A percentile compares a stretch with the other conserved stretches of the same genome.
These are phyloP conservation scores for Chaetops frenatus DNA, from an alignment of 2,113 vertebrate species.

Conservation along the genomic window DNA sequence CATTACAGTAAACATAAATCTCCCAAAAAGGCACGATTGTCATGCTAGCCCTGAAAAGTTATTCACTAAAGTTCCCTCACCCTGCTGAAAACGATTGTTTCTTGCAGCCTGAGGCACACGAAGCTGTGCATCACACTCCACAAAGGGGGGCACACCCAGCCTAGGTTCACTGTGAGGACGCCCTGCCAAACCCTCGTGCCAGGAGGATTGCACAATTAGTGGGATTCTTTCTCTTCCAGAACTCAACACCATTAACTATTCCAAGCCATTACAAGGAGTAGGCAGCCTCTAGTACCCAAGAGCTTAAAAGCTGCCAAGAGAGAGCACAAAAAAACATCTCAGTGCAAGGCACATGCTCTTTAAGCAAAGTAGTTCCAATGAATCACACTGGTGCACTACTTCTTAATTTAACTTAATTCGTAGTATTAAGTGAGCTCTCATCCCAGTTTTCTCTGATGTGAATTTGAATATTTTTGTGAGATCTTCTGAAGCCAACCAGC, in stretches of 20 bases:
- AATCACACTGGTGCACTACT: not conserved
- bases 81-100: conserved; percentile 13
- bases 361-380: not conserved
- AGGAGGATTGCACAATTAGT: conserved; percentile 44
- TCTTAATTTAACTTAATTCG: not conserved
- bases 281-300: not conserved
- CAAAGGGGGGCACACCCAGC: conserved; percentile 32
- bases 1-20: conserved; percentile 25
- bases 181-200: conserved; percentile 27
- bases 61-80: not conserved
- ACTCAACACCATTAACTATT: not conserved
- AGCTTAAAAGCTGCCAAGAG: conserved; percentile 16
- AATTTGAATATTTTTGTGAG: not conserved
- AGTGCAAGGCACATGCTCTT: not conserved
- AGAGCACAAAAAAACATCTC: not conserved
- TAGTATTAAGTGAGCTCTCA: not conserved
- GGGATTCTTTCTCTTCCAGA: conserved; percentile 36
- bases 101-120: not conserved
- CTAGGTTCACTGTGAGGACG: conserved; percentile 25
- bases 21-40: not conserved
- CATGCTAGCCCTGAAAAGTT: not conserved
- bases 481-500: not conserved
- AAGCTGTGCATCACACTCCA: not conserved
- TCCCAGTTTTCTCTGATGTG: not conserved
- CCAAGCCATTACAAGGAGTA: not conserved